Base-by-base conservation (phyloP, 2,888 invertebrate genomes). In the Melieria picta region DNA sequence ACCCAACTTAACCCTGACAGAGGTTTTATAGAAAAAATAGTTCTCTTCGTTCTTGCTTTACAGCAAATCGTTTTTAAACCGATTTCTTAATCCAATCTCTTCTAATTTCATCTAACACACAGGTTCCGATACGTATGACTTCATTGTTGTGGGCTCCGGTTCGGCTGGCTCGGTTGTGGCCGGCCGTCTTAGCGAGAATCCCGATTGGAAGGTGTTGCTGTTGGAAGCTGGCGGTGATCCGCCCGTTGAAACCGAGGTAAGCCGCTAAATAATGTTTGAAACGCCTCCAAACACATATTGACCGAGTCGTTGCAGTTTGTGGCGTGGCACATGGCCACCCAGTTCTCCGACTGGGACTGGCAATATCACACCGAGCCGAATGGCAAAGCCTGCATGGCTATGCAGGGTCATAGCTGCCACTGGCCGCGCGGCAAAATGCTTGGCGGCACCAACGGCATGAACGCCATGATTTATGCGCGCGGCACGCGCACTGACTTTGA, bases 221-320 rank as follows among this genome's bases (percentile, higher is more conserved):
- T 84, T 95, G 70, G 95, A 96, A 87, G 94, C 94, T 57, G 95
- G 95, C 62, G 91, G 91, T 0, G 92, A 93, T 84, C 86, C 86
- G 84, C 91, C 75, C 86, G 90, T 86, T n/a, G 86, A 86, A 75
- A 82, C 83, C 9, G 82, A 86, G 77, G 91, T 74, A 88, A 69
- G 71, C 5, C 10, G 4, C 30, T 58, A 46, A 61, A 10, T 7
- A 7, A 42, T 7, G 43, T 43, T 10, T 42, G 60, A 63, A 50
- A 50, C 2, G 30, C 50, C 9, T 4, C 2, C 4, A 42, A 30
- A 4, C 16, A 6, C 7, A n/a, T 65, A 5, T 42, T 13, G 2
- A 30, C 30, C 30, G 30, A 30, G 0, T 30, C 4, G 30, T 9
- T 63, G 50, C 66, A 84, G 82, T 82, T 84, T 63, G 87, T 87